Percentiles rank a stretch among this genome's conserved stretches.
Conservation (phyloP, 2,113 vertebrate species). For the Neodontobutis hainanensis region DNA sequence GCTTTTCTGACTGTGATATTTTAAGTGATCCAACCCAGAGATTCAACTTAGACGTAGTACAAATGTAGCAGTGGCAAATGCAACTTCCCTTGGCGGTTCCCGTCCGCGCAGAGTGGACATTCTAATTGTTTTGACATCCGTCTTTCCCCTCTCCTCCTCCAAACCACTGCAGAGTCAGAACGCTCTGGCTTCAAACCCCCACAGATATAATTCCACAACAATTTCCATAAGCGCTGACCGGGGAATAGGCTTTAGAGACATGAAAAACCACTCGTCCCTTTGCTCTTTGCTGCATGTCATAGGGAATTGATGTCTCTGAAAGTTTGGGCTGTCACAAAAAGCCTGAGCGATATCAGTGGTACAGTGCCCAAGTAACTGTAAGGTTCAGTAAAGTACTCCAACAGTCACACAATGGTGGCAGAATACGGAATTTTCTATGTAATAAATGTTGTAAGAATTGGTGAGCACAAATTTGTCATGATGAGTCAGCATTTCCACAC, state of each 20-base stretch:
- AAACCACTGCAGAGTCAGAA: slow-evolving; percentile 60
- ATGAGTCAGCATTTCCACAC: slow-evolving; percentile 37
- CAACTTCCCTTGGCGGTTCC: slow-evolving; percentile 31
- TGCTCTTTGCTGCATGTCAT: slow-evolving; percentile 68
- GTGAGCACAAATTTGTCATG: slow-evolving; percentile 11
- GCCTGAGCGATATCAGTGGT: slow-evolving; percentile 29
- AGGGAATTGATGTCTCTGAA: slow-evolving; percentile 64
- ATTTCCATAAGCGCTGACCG: slow-evolving; percentile 70
- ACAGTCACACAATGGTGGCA: background rate
- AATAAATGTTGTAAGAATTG: slow-evolving; percentile 6
- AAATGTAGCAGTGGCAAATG: slow-evolving; percentile 26
- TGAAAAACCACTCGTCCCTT: slow-evolving; percentile 59
- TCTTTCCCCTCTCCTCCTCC: slow-evolving; percentile 56
- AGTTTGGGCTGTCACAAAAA: slow-evolving; percentile 48
- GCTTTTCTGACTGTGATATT: slow-evolving; percentile 1
- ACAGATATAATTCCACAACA: slow-evolving; percentile 72
- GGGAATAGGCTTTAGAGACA: slow-evolving; percentile 65
- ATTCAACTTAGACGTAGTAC: slow-evolving; percentile 14
- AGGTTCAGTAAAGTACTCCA: background rate
- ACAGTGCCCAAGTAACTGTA: slow-evolving; percentile 21
- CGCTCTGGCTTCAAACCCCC: slow-evolving; percentile 58
- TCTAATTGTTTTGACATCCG: slow-evolving; percentile 73
- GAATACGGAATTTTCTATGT: background rate
- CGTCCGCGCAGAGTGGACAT: slow-evolving; percentile 46
- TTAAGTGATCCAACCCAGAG: slow-evolving; percentile 5